Evolutionary conservation across 2,113 vertebrate species (phyloP), one percentile per base, ranked within the genome.

Genomic region (Hucho hucho): DNA sequence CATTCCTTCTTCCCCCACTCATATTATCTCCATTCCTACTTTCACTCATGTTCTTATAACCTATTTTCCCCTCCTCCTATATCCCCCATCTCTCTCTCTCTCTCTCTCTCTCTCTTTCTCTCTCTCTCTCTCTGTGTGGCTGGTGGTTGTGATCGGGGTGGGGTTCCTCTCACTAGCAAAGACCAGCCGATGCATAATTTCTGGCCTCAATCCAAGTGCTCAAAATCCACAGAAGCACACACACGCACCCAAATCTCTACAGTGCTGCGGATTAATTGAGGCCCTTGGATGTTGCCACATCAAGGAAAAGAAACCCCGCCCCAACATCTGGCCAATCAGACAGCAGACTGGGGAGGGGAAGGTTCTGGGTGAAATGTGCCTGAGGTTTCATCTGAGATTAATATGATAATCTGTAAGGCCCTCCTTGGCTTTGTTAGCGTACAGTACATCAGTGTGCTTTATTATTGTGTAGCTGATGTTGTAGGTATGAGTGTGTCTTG

Each of bases 111-210:
- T n/a, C 46, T 32, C 29, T 32, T 1, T 69, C 75, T 26, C 49
- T 75, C 67, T 20, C 47, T 69, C 69, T 67, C 56, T 1, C 9
- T 53, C 37, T 75, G 74, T 53, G 24, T 37, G 58, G 74, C 28
- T 72, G 64, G 70, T 20, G 69, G 75, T 70, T 43, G 37, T 37
- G 37, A 43, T 43, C 6, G 6, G 72, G 78, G 69, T 76, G 83
- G 81, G 87, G 89, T 46, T 26, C 37, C 49, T 26, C 37, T 29
- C 46, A 18, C 63, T 59, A 84, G 78, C 79, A 43, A 82, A 81
- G 46, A 28, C 75, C 7, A 64, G 74, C 59, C 63, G 64, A 24
- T 75, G 74, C 85, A 79, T 83, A 74, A 76, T 75, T 56, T 77
- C 71, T 37, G 0, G 59, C 69, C 63, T 84, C 58, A 22, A 69